These are phyloP conservation scores for Propithecus deckenii DNA, from an alignment of 2,797 vertebrate genomes.

Conservation along the genomic window DNA sequence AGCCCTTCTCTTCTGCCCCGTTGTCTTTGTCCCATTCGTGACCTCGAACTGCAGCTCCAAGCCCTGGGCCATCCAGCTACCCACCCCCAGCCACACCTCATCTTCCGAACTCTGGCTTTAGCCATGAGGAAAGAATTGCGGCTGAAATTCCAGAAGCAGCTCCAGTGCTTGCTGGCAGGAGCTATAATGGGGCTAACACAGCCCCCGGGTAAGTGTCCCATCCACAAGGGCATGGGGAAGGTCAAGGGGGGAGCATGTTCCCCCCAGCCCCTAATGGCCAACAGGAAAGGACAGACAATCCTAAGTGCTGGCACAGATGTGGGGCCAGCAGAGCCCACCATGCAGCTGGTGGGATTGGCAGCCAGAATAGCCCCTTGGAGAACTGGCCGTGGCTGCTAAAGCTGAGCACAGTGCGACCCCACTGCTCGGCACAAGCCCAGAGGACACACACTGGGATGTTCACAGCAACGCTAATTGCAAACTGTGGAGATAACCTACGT, in stretches of 20 bases:
- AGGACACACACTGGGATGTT: neutral
- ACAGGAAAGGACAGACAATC: neutral
- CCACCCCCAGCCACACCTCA: neutral
- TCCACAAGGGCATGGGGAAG: neutral
- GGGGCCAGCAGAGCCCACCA: neutral
- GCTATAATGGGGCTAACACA: neutral
- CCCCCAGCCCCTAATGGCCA: neutral
- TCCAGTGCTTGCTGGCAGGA: rapidly evolving
- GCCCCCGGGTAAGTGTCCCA: neutral
- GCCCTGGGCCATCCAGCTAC: neutral
- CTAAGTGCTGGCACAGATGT: neutral
- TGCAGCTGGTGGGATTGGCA: rapidly evolving
- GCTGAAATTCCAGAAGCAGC: neutral
- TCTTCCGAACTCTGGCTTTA: neutral
- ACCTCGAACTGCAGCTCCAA: rapidly evolving
- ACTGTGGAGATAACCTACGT: neutral
- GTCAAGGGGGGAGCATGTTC: rapidly evolving
- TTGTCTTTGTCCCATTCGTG: neutral
- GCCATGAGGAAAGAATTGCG: neutral
- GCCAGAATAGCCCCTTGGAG: neutral
- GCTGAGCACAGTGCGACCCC: neutral
- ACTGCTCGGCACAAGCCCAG: neutral
- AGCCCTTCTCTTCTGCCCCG: neutral
- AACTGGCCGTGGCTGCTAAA: rapidly evolving
- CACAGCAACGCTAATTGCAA: rapidly evolving